Evolutionary conservation across 1,140 invertebrate genomes (phyloP), one percentile per base, ranked within the genome.

Genomic region (Cydia splendana): DNA sequence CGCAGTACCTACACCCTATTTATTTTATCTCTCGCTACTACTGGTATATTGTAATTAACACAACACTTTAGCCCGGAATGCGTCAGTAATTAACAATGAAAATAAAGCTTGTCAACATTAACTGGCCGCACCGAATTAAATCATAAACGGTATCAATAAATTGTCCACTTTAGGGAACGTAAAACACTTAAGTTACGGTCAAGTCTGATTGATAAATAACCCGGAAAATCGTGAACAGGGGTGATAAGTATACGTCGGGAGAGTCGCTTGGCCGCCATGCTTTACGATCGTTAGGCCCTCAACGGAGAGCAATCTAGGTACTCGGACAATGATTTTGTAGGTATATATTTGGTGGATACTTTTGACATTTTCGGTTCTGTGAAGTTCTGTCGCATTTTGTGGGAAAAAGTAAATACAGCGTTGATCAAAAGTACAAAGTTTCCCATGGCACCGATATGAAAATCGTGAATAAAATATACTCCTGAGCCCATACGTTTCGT

Each of bases 201-300:
- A 71, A 34, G 30, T 38, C 67, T 71, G 67, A 71, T 71, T 71
- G 67, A 71, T 71, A 71, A 71, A 71, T 71, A 71, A 24, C 67
- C 67, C 67, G 67, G 67, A 71, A 71, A 71, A 42, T 71, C 67
- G 67, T 71, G 67, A 71, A 71, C 34, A 42, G 34, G 34, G 34
- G 67, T 71, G 67, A 71, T 71, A 71, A 71, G 67, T 71, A 71
- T 38, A 71, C 67, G 67, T 71, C 67, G 67, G 65, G 13, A 38
- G 30, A 18, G n/a, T 12, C 24, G 65, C 65, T 69, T 18, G n/a
- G n/a, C 67, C 34, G 67, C 67, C 67, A 71, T 38, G 67, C 67
- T 71, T 71, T 71, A 71, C 67, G 34, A 71, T 71, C 38, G 67
- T 71, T 71, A 71, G 67, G n/a, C 9, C 34, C n/a, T 42, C 34